Base-by-base conservation (phyloP, 2,113 vertebrate genomes). In the Bujurquina vittata region DNA sequence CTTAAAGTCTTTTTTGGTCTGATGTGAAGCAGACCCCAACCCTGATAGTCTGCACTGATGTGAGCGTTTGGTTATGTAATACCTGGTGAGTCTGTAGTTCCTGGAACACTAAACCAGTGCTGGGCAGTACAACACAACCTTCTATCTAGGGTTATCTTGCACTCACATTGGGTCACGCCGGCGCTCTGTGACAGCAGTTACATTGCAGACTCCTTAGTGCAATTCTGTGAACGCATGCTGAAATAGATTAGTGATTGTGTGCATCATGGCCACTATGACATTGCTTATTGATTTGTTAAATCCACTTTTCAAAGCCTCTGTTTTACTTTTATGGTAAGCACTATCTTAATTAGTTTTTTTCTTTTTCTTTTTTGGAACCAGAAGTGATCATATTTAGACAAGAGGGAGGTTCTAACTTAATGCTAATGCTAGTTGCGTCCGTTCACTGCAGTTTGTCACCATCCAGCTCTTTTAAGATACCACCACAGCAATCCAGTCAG, bases 61-160 rank as follows among this genome's bases (percentile, higher is more conserved):
- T 72, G 76, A 75, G 20, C 17, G 22, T 31, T 35, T 56, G 14
- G 17, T 90, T 92, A 92, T 90, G 83, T 84, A 89, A 89, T 80
- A 23, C 91, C 75, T 83, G 31, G 54, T 54, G 49, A 69, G 69
- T 63, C 62, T 43, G 35, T 65, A 69, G 55, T 87, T 89, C 84
- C 62, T 65, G 65, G 88, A 88, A 84, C 73, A 60, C 54, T 82
- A 77, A 63, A 59, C 77, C 77, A 17, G 69, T 40, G 65, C 58
- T 54, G 57, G 55, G 1, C 1, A 29, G 11, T 69, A 78, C 33
- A 69, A 74, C 69, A 55, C 26, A 73, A 17, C 67, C 82, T 62
- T 74, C 17, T 58, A 43, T 40, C 43, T 15, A 3, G 22, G 73
- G 43, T 63, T 56, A 72, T 23, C 22, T 20, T 79, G 69, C 75